Base-by-base conservation (phyloP, 2,888 invertebrate genomes). In the Megastigmus dorsalis region DNA sequence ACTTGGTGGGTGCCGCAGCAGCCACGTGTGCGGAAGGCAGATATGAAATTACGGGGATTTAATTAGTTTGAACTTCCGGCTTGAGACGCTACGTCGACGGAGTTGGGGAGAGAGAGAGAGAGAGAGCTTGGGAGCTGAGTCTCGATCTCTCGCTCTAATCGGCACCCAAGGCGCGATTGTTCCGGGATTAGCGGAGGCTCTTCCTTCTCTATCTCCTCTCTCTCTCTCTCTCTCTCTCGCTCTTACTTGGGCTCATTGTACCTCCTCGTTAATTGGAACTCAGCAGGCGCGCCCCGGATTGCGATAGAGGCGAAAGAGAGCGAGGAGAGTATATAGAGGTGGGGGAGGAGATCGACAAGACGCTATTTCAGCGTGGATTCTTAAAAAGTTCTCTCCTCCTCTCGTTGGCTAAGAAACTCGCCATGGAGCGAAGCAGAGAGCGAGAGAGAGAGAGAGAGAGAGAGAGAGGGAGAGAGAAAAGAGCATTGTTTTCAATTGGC, bases 1-100 rank as follows among this genome's bases (percentile, higher is more conserved):
- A 74, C 48, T 74, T 59, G 33, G 33, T 18, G 20, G 20, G 30
- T 6, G n/a, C 15, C n/a, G 30, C 62, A 55, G 70, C 79, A 81
- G 80, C 80, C 82, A 82, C 82, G 85, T 86, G 82, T 87, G 86
- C 85, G 80, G 81, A 84, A 86, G 82, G 83, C 82, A 86, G 87
- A 87, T 87, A 87, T 85, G 86, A 86, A 84, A 86, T 87, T 84
- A 85, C 84, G 82, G 80, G 83, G 84, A 86, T 86, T 87, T 85
- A 86, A 87, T 87, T 87, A 87, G 85, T 85, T 83, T 82, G 82
- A 86, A 86, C 82, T 84, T 85, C 82, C 78, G 79, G 79, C 13
- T 15, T 20, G 67, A 60, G 50, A 65, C n/a, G 78, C 71, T 6
- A 57, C 72, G n/a, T n/a, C n/a, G n/a, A n/a, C n/a, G n/a, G n/a